Evolutionary conservation across 2,113 vertebrate genomes (phyloP), one percentile per base, ranked within the genome.

Genomic region (Hiodon tergisus): DNA sequence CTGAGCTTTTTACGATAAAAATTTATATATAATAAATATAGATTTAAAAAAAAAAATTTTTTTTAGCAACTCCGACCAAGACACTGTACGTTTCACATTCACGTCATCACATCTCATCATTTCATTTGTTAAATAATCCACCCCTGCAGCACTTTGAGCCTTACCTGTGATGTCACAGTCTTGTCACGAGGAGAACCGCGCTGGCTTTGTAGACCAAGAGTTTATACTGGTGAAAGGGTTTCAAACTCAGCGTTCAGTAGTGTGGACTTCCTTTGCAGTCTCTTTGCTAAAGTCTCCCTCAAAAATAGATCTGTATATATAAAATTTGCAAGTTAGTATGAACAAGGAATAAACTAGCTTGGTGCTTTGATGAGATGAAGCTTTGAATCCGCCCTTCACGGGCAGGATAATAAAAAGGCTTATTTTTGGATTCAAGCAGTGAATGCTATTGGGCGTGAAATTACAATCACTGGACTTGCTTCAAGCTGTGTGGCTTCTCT

Each of bases 391-490:
- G 67, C 50, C 51, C 67, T 14, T 69, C 50, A 53, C 4, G 47
- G 67, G 2, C 5, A 14, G 13, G 67, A 69, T 69, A 52, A 69
- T 14, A 68, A 68, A 16, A 62, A 5, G 60, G 48, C n/a, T 66
- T 46, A 31, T 46, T 9, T 51, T 69, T 69, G 3, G 7, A 47
- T 51, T 48, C 67, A 57, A 9, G 13, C 6, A 1, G 48, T 52
- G 50, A 69, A n/a, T 7, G 47, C 50, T 5, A 53, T 69, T 69
- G 50, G 50, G 67, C 50, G 16, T 52, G 67, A 69, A 69, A 69
- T 52, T 69, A 14, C 9, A 31, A 66, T 51, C 51, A 69, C 50
- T 69, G 48, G 67, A 52, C 48, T 14, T 48, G 53, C 50, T 69
- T 52, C 67, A 69, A 48, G 6, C n/a, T 14, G 7, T 50, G 48